Conservation (phyloP, 2,888 invertebrate genomes). For the Xanthia icteritia region DNA sequence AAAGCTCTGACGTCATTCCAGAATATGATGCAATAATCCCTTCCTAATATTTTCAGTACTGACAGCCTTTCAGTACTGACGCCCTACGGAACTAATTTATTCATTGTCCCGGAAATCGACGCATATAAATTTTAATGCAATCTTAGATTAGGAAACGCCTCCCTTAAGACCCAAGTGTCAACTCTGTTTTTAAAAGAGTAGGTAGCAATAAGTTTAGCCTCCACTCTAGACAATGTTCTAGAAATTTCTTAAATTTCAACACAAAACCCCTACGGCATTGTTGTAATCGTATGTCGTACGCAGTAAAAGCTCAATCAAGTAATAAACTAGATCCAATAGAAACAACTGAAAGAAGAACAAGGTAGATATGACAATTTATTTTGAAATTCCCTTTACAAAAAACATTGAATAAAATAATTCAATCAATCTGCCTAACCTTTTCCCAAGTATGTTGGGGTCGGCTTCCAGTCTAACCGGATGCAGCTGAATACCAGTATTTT, state of each 20-base stretch:
- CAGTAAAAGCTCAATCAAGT: background rate
- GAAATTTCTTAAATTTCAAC: background rate
- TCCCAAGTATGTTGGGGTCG: too few relatives aligned
- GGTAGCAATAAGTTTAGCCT: background rate
- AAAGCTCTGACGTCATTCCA: constrained; percentile 27
- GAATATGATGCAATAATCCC: background rate
- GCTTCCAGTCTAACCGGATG: too few relatives aligned
- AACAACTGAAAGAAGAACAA: background rate
- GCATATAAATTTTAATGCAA: background rate
- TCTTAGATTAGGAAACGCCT: background rate
- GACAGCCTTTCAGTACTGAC: too few relatives aligned
- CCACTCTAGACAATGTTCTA: constrained; percentile 3
- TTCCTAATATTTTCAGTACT: background rate
- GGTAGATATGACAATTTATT: fast-evolving
- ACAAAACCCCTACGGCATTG: background rate
- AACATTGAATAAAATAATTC: background rate
- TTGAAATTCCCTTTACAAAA: background rate
- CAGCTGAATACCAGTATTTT: too few relatives aligned
- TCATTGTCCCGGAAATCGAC: too few relatives aligned
- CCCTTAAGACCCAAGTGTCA: background rate
- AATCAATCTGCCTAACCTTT: too few relatives aligned
- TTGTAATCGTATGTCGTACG: too few relatives aligned
- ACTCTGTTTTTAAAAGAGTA: background rate
- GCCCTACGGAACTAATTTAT: too few relatives aligned
- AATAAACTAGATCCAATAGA: background rate